Percentiles rank a stretch among this genome's conserved stretches.
These are phyloP conservation scores for Climacteris rufus DNA, from an alignment of 2,113 vertebrate genomes.

Conservation along the genomic window DNA sequence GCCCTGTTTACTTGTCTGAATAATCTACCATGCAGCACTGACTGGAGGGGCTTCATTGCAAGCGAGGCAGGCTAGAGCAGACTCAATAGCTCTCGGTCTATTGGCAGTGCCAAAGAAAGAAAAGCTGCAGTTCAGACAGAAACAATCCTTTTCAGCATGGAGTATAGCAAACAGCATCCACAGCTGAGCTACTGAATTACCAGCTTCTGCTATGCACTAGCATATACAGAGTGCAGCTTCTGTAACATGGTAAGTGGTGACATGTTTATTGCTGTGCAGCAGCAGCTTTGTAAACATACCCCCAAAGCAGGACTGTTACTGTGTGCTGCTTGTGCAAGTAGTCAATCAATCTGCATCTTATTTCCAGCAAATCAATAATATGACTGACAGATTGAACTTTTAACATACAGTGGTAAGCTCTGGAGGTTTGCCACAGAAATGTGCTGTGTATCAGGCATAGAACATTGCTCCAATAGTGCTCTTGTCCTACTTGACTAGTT, in stretches of 20 bases:
- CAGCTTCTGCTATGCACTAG: background rate
- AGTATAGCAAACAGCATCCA: background rate
- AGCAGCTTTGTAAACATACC: background rate
- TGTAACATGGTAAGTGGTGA: too few relatives aligned
- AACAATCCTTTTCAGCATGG: background rate
- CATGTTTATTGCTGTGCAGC: background rate
- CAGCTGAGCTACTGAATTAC: background rate
- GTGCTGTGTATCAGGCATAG: background rate
- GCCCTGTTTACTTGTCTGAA: background rate
- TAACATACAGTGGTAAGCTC: background rate
- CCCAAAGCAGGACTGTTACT: rapidly evolving
- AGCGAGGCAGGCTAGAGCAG: background rate
- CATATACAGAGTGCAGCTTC: background rate
- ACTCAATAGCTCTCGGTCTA: background rate
- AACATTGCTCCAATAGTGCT: background rate
- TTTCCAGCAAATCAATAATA: background rate
- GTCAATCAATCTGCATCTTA: background rate
- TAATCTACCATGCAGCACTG: background rate
- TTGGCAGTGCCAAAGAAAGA: background rate
- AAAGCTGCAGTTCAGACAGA: background rate
- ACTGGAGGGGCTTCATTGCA: background rate
- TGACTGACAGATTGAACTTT: background rate
- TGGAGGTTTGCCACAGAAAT: background rate
- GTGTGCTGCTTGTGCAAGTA: background rate
- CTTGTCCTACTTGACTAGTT: background rate